Conservation (phyloP, 2,888 invertebrate species). For the Machimus atricapillus region DNA sequence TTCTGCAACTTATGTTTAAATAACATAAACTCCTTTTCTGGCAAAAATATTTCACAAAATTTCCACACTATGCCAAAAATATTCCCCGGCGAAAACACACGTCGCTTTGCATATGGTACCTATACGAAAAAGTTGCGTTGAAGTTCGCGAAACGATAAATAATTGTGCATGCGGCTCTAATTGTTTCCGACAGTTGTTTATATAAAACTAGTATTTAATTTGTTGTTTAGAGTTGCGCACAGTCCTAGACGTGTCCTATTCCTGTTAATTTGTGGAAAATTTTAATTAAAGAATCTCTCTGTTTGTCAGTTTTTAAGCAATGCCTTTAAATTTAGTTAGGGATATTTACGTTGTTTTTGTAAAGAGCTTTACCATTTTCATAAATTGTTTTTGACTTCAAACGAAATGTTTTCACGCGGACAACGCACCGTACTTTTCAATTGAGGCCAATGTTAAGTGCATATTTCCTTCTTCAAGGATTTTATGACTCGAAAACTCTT, state of each 20-base stretch:
- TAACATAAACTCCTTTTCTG: neutral
- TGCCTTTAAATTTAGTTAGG: neutral
- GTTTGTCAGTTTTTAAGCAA: neutral
- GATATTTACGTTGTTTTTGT: neutral
- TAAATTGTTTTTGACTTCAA: neutral
- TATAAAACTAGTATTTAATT: neutral
- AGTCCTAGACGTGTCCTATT: neutral
- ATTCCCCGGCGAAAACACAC: neutral
- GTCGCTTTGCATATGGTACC: neutral
- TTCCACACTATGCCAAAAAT: neutral
- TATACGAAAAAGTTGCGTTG: neutral
- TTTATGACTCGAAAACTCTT: neutral
- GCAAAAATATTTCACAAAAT: neutral
- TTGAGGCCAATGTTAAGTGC: neutral
- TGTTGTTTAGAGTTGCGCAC: neutral
- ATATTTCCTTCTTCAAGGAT: neutral
- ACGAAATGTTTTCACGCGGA: neutral
- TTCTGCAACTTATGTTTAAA: neutral
- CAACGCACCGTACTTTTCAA: neutral
- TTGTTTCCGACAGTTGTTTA: conserved; percentile 3
- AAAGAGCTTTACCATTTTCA: neutral
- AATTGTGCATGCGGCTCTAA: neutral
- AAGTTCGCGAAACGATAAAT: conserved; percentile 2
- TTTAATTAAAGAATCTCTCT: neutral
- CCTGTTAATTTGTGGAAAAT: neutral